Evolutionary conservation across 2,113 vertebrate species (phyloP), one percentile per base, ranked within the genome.

Genomic region (Paratilapia polleni): DNA sequence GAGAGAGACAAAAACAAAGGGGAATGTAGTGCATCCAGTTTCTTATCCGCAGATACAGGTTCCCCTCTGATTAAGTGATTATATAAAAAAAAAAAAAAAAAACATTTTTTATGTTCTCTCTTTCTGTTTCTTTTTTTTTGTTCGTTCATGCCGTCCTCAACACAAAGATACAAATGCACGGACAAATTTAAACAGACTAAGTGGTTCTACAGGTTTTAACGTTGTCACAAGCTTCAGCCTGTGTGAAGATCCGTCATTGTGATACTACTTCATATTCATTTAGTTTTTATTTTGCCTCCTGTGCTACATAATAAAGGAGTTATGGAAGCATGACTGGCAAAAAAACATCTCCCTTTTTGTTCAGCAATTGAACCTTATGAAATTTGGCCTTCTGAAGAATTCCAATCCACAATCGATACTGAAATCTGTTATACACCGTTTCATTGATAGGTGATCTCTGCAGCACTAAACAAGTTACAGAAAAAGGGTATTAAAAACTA

Each of bases 21-120:
- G 68, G 70, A 87, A 90, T 88, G 86, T 14, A 4, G 68, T 0
- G n/a, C 5, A 20, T 80, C 87, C 59, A 22, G 28, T 80, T 81
- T 75, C 61, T 15, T 26, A 26, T 62, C 52, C 11, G 28, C 54
- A 34, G 4, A 26, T 47, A 52, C n/a, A 38, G 43, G 15, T 78
- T 74, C 24, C 2, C 8, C 6, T 15, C 6, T 28, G 13, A 60
- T 79, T 4, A 2, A 9, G 15, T 1, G 2, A 74, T 81, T n/a
- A 68, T 1, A 0, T 60, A 10, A 75, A 57, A 43, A 14, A 20
- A 54, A 64, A 9, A n/a, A 41, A 57, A 17, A 13, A 31, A 63
- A 17, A 3, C 1, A 49, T 54, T 38, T 24, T 8, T 54, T 20
- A 56, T 52, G 7, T 9, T 3, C 13, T 0, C 2, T 63, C 31